Base-by-base conservation (phyloP, 2,113 vertebrate species). In the Neolamprologus tretocephalus region DNA sequence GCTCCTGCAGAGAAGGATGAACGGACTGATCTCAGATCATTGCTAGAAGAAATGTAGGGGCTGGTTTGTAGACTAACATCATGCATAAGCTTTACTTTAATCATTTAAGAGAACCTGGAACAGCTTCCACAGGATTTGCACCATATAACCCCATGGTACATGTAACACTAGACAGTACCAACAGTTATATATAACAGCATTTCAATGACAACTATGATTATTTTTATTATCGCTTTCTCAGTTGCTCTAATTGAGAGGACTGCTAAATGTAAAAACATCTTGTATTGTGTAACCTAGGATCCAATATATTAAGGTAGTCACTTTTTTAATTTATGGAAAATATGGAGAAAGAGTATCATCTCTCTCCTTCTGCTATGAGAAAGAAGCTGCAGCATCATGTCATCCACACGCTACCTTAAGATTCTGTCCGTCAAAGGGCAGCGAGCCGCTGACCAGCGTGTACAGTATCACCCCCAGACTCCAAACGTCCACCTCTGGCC, bases 391-490 rank as follows among this genome's bases (percentile, higher is more conserved):
- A 75, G 37, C 11, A n/a, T 54, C 10, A 42, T 0, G 14, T 28
- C 23, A 33, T 51, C 23, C 23, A 47, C 26, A 55, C 7, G 6
- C n/a, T 6, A 99, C 98, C 98, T 99, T 99, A 80, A 99, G 95
- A 94, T 99, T 99, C 91, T 99, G 99, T 23, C 98, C 98, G 8
- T 99, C 99, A 4, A 99, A 99, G 92, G 99, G 99, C 93, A 99
- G 97, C 8, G 99, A 99, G 63, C 99, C 98, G 86, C 98, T 99
- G 95, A 99, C 98, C 5, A 99, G 96, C 3, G 99, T 99, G 95
- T 99, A 99, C 47, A 99, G 98, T 84, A 99, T 99, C 92, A 99
- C 99, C 4, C 99, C 98, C 84, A 99, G 97, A 91, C 99, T 99
- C 99, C 99, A 99, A 86, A 99, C 99, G 71, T 99, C 98, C 85